These are phyloP conservation scores for Caenorhabditis remanei DNA, from an alignment of 1,140 invertebrate species.

Conservation along the genomic window DNA sequence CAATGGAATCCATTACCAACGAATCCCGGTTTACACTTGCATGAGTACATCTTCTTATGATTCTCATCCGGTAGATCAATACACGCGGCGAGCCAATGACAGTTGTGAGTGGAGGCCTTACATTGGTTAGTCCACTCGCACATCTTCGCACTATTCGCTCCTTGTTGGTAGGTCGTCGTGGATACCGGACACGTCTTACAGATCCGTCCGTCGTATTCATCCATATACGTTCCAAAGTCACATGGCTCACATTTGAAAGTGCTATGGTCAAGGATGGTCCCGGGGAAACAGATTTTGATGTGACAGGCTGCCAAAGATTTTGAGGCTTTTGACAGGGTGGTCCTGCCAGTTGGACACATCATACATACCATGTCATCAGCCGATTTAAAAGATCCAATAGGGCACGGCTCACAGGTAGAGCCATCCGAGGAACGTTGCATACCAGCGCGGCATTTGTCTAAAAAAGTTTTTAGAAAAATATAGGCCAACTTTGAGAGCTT, in stretches of 20 bases:
- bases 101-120: conserved; percentile 65
- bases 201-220: conserved; percentile 58
- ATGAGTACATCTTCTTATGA: conserved; percentile 83
- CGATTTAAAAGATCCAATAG: conserved; percentile 59
- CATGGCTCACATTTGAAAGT: conserved; percentile 59
- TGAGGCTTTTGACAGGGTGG: conserved; percentile 38
- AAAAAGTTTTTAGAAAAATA: too few relatives aligned
- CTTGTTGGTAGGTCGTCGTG: conserved; percentile 73
- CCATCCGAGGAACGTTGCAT: conserved; percentile 56
- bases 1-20: conserved; percentile 82
- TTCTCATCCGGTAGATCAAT: conserved; percentile 87
- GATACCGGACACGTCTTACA: conserved; percentile 57
- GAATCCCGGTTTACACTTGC: conserved; percentile 92
- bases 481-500: too few relatives aligned
- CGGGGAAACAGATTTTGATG: conserved; percentile 58
- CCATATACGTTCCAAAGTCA: conserved; percentile 50
- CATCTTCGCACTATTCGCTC: conserved; percentile 79
- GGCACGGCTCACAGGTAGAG: conserved; percentile 58
- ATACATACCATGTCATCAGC: conserved; percentile 54
- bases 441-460: conserved; percentile 64
- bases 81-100: conserved; percentile 82
- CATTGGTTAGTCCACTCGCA: conserved; percentile 68
- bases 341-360: conserved; percentile 60
- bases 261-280: conserved; percentile 25
- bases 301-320: conserved; percentile 45